These are phyloP conservation scores for Petrolisthes cinctipes DNA, from an alignment of 2,888 invertebrate genomes.

Conservation along the genomic window DNA sequence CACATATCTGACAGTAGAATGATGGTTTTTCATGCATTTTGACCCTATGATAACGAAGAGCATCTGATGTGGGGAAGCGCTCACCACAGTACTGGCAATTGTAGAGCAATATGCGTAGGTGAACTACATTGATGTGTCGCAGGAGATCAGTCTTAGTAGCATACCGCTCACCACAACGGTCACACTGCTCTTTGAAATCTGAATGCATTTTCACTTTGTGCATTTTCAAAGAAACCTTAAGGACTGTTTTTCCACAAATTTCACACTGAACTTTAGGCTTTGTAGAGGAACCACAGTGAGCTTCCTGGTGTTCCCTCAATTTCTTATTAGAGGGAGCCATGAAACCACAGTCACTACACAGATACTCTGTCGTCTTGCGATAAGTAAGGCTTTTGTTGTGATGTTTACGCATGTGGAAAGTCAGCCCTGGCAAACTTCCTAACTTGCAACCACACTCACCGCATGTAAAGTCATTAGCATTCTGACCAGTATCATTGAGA, in stretches of 20 bases:
- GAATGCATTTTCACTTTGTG: conserved; percentile 65
- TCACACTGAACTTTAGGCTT: conserved; percentile 65
- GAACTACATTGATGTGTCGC: conserved; percentile 65
- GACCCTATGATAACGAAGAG: conserved; percentile 63
- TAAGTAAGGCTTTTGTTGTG: conserved; percentile 63
- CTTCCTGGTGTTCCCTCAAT: conserved; percentile 64
- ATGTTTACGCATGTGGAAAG: conserved; percentile 65
- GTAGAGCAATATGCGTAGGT: conserved; percentile 62
- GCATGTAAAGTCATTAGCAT: conserved; percentile 64
- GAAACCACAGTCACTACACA: conserved; percentile 65
- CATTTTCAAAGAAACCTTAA: conserved; percentile 65
- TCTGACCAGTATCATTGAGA: conserved; percentile 64
- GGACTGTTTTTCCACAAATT: conserved; percentile 65
- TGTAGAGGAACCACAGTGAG: conserved; percentile 64
- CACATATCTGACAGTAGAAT: conserved; percentile 64
- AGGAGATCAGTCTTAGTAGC: conserved; percentile 65
- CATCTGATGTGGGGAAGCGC: conserved; percentile 64
- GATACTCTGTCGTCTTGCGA: conserved; percentile 61
- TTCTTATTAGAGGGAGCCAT: conserved; percentile 65
- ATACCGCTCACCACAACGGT: conserved; percentile 64
- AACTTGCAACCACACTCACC: conserved; percentile 65
- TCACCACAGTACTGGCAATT: conserved; percentile 64
- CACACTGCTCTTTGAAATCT: conserved; percentile 65
- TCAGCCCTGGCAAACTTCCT: conserved; percentile 64
- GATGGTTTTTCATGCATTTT: conserved; percentile 65